Evolutionary conservation across 2,797 vertebrate species (phyloP).

Genomic region (Ciconia nigra): DNA sequence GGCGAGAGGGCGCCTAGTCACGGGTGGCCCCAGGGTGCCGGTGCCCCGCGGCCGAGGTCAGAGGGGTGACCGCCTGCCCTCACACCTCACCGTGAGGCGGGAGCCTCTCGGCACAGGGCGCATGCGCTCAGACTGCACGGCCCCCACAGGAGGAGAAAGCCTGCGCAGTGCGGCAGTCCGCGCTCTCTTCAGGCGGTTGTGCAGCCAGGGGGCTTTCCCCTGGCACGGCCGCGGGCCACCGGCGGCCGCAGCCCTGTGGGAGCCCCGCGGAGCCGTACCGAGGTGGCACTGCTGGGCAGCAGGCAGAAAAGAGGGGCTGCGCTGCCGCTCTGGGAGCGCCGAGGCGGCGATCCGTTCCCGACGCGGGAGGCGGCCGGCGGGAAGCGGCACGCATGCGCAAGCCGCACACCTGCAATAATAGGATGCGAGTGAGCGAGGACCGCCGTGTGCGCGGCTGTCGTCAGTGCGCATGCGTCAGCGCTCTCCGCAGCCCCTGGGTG

Average conservation of each 20-base stretch:
- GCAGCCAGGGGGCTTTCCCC: rapidly evolving
- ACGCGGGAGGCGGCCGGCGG: too few relatives aligned
- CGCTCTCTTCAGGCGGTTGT: too few relatives aligned
- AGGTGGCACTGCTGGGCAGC: neutral
- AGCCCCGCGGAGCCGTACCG: too few relatives aligned
- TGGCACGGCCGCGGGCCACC: too few relatives aligned
- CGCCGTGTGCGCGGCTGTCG: neutral
- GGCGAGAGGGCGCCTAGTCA: too few relatives aligned
- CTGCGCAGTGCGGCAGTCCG: neutral
- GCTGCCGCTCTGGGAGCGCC: too few relatives aligned
- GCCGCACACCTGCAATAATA: rapidly evolving
- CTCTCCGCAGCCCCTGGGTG: rapidly evolving
- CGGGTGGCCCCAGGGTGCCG: too few relatives aligned
- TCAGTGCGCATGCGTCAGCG: neutral
- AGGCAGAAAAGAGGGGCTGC: too few relatives aligned
- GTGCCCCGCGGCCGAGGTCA: neutral
- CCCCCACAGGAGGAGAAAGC: neutral
- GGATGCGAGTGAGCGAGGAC: rapidly evolving
- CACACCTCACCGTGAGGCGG: neutral
- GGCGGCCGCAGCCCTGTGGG: too few relatives aligned
- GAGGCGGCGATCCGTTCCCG: too few relatives aligned
- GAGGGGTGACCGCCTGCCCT: too few relatives aligned
- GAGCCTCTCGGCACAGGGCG: neutral
- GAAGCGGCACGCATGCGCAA: neutral
- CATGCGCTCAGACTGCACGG: neutral